Base-by-base conservation (phyloP, 2,113 vertebrate genomes). In the Bombycilla garrulus region DNA sequence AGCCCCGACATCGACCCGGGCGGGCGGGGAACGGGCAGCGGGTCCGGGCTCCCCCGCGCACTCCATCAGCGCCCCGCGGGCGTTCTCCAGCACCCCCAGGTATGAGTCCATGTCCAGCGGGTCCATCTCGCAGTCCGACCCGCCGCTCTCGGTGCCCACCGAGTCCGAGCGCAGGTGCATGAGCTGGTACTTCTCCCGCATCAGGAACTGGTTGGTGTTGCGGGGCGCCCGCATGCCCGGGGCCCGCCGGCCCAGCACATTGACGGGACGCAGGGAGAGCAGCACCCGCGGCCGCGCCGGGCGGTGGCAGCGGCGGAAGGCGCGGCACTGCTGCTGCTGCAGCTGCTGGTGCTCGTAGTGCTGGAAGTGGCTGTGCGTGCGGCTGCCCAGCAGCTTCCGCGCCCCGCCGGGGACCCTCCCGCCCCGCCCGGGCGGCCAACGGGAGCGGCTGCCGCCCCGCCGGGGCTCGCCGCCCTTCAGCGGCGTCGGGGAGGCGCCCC, bases 201-300 rank as follows among this genome's bases (percentile, higher is more conserved):
- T 99, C 51, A 99, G 97, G 90, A 99, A 99, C 97, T 99, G 98
- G 97, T 99, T 99, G 78, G 98, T 99, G 97, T 99, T 99, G 88
- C 98, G 97, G 12, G 98, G 98, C 15, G 98, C 98, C 33, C 98
- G 96, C 98, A 99, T 99, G 19, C 98, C 98, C 57, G 97, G 97
- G 4, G 98, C 98, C 35, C 98, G 81, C 92, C 97, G 97, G 16
- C 98, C 98, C 89, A 98, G 94, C 10, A 98, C 64, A 69, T 99
- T 98, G n/a, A 98, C 97, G 15, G 98, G 98, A 38, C 98, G 97
- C 60, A 99, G 96, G 5, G 98, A 96, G 7, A 97, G 91, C 71
- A 96, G 87, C 81, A 94, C 90, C 40, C 96, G 71, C 47, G 93
- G 80, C 38, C 91, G 92, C 15, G 40, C 70, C 24, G 95, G 94